A percentile compares a stretch with the other conserved stretches of the same genome.
Evolutionary conservation across 2,113 vertebrate species (phyloP).

Genomic region (Strigops habroptila): DNA sequence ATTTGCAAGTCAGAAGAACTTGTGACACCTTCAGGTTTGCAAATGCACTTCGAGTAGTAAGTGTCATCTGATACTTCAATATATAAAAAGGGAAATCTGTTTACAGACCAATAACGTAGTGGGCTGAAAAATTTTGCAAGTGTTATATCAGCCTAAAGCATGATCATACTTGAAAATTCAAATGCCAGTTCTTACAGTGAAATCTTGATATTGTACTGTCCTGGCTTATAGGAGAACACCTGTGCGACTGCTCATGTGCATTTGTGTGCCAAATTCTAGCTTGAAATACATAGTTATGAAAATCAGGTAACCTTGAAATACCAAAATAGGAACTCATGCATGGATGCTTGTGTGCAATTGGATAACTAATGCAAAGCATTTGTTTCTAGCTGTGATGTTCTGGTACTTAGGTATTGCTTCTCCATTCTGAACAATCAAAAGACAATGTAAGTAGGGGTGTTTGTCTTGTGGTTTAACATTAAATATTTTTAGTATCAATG

Average conservation of each 20-base stretch:
- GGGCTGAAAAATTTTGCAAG: background rate
- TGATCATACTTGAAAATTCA: background rate
- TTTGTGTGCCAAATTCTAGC: background rate
- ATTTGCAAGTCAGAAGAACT: background rate
- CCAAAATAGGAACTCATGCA: fast-evolving
- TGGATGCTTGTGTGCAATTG: background rate
- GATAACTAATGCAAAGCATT: background rate
- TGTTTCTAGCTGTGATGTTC: background rate
- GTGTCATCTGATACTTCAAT: background rate
- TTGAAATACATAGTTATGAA: background rate
- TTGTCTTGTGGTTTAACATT: background rate
- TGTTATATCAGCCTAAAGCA: background rate
- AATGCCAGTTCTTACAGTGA: background rate
- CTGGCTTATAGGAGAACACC: background rate
- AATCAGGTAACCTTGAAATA: background rate
- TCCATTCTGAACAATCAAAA: background rate
- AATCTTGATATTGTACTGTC: background rate
- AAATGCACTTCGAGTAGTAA: background rate
- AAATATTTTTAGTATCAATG: background rate
- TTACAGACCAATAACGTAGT: background rate
- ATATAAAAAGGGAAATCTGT: background rate
- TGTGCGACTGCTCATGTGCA: background rate
- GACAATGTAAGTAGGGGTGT: background rate
- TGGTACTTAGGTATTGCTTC: background rate
- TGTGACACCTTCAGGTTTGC: background rate